Base-by-base conservation (phyloP, 2,113 vertebrate species). In the Ciconia boyciana region DNA sequence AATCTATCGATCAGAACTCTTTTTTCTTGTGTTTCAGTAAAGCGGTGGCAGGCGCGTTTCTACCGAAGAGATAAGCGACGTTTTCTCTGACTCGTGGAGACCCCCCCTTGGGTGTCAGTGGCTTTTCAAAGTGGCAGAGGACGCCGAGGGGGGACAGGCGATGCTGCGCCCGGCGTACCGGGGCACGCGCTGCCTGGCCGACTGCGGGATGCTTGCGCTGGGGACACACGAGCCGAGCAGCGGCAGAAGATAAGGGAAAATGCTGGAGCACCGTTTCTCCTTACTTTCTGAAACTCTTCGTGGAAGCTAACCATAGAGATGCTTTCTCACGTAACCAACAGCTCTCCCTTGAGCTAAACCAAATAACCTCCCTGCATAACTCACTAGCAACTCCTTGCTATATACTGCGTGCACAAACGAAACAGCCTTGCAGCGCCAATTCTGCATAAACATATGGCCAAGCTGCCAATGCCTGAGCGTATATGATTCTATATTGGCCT, bases 281-380 rank as follows among this genome's bases (percentile, higher is more conserved):
- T 69, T 28, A 11, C 6, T 10, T 12, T 41, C 69, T 39, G 74
- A 20, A 61, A 16, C 3, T 9, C 48, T 19, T 46, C 4, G 9
- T 10, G 43, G 36, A 34, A 68, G 41, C 22, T 18, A 31, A 9
- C 13, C 3, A 3, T 5, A 18, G 46, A 31, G 24, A 3, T 4
- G 14, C 18, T 39, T 72, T 39, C 77, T 44, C 39, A 9, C 4
- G 3, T 11, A 25, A 44, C 71, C 31, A 9, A 7, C 51, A 58
- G 41, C 31, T 62, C 68, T 6, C 0, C 78, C 54, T 52, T 2
- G 43, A 46, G 7, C 29, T 13, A 14, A 29, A 65, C 36, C 17
- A 2, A 41, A 7, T 2, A 4, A 39, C 32, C 15, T 43, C 80
- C 43, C n/a, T 2, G 4, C 32, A 2, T 0, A 6, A 8, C 25